Percentiles rank a stretch among this genome's conserved stretches.
Conservation (phyloP, 2,113 vertebrate species). For the Capra hircus region DNA sequence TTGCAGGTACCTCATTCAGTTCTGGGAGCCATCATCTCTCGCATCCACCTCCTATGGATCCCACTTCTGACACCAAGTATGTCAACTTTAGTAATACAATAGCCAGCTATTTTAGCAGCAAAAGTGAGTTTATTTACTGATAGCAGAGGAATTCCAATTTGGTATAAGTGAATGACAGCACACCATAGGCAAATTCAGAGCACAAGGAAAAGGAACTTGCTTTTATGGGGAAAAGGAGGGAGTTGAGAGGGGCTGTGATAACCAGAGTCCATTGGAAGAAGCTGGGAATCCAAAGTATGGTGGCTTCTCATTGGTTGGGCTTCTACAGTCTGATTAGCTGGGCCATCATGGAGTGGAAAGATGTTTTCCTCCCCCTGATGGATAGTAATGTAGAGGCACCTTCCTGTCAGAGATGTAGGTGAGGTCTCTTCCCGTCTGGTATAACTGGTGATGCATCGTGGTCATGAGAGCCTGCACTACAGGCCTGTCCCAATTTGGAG, state of each 20-base stretch:
- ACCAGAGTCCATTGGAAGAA: neutral
- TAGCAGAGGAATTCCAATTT: neutral
- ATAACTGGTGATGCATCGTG: neutral
- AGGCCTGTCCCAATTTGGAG: neutral
- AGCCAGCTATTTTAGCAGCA: neutral
- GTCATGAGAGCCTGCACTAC: neutral
- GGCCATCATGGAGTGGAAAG: neutral
- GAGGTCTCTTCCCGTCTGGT: neutral
- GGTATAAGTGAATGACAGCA: neutral
- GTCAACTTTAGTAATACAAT: neutral
- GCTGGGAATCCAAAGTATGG: neutral
- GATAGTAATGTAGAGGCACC: neutral
- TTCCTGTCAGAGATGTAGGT: neutral
- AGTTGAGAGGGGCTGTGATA: neutral
- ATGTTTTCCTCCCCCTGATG: neutral
- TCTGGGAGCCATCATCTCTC: neutral
- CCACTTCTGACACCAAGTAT: neutral
- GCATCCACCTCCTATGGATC: neutral
- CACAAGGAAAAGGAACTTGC: neutral
- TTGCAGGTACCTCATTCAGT: neutral
- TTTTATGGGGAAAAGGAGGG: neutral
- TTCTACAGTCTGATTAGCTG: neutral
- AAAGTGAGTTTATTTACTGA: neutral
- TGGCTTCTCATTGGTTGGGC: neutral
- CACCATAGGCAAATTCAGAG: neutral